Conservation (phyloP, 2,888 invertebrate species). For the Drosophila atripex region DNA sequence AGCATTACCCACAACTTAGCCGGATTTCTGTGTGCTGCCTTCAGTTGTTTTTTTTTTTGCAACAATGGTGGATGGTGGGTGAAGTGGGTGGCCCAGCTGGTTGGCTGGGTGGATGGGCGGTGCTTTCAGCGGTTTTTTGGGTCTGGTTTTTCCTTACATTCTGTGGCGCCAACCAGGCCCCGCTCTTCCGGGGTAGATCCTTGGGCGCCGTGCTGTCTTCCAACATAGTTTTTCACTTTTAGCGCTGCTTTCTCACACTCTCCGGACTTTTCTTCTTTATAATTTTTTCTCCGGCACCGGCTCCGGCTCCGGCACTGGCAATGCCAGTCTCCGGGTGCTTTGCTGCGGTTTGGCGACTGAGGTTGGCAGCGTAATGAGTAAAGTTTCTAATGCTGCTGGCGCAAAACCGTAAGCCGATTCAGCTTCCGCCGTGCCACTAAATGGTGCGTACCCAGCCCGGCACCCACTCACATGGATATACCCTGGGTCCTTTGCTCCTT, state of each 20-base stretch:
- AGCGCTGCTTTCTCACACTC: constrained; percentile 46
- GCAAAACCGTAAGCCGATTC: constrained; percentile 62
- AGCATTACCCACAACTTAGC: constrained; percentile 78
- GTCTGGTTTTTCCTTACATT: constrained; percentile 46
- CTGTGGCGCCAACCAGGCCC: constrained; percentile 34
- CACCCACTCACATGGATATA: constrained; percentile 35
- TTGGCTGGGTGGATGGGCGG: constrained; percentile 32
- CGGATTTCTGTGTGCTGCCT: constrained; percentile 63
- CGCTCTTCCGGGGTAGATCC: constrained; percentile 2
- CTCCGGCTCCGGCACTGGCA: neutral
- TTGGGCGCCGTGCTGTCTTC: constrained; percentile 51
- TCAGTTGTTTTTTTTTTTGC: constrained; percentile 41
- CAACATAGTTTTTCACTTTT: constrained; percentile 78
- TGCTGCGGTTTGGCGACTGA: constrained; percentile 71
- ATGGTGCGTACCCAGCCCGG: constrained; percentile 59
- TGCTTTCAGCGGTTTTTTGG: constrained; percentile 66
- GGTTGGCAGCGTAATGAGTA: constrained; percentile 76
- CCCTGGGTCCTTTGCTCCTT: constrained; percentile 1
- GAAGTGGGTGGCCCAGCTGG: too few relatives aligned
- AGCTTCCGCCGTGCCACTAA: constrained; percentile 48
- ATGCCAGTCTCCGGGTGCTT: constrained; percentile 34
- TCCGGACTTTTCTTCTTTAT: constrained; percentile 3
- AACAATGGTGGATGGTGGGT: neutral
- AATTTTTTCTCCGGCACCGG: neutral
- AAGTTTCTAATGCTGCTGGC: constrained; percentile 79